Base-by-base conservation (phyloP, 2,888 invertebrate species). In the Mythimna pallens region DNA sequence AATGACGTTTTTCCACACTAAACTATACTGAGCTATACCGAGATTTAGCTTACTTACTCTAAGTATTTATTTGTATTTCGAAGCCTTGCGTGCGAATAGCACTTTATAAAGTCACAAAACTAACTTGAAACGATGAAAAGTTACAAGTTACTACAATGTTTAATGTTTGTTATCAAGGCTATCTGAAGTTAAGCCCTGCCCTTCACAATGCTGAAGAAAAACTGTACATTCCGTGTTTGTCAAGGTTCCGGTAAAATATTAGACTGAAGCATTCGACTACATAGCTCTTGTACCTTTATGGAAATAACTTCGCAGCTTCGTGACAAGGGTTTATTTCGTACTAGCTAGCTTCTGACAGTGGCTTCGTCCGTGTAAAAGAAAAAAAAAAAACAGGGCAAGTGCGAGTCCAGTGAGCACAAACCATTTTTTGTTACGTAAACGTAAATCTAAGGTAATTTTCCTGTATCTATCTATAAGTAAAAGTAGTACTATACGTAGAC, bases 91-190 rank as follows among this genome's bases (percentile, higher is more conserved):
- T 79, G 63, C 25, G 34, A 43, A 65, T 20, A 17, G 25, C 55
- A 58, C 25, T 73, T 58, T 30, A 54, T 10, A 43, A 59, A 65
- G n/a, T 61, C 30, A 55, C 22, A 30, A 43, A 66, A n/a, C 25
- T 68, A 74, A 59, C 8, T 30, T 61, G 30, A 69, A 77, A 47
- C 17, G 6, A 62, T 25, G 10, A 52, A 47, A 71, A 65, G 30
- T 54, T 57, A 57, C 30, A n/a, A n/a, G 50, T 57, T 76, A 57
- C 54, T 47, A 69, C 61, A 43, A 34, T 22, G 43, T n/a, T 47
- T 22, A 78, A 65, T 57, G 55, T 80, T 47, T 22, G 12, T 47
- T 65, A 57, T 69, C 59, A 81, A 76, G 65, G 81, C 2, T 57
- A 55, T 36, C 14, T 20, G 6, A 62, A 54, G 7, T 3, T 12